phyloP scores from a whole-genome alignment of 2,888 invertebrate species.

The Nephrotoma flavescens region DNA sequence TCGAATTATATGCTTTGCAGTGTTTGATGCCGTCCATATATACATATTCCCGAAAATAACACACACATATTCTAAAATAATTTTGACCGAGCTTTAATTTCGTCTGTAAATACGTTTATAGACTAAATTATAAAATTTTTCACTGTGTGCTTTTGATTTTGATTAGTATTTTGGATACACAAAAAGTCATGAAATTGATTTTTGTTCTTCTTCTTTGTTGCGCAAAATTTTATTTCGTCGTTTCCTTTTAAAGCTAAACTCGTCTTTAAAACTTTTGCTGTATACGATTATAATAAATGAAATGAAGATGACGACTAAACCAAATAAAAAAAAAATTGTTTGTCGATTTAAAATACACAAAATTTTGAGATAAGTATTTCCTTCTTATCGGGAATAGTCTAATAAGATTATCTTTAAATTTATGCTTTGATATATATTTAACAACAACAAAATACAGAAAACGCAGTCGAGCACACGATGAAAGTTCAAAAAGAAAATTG shows the following conservation, averaged over 20 bases:
- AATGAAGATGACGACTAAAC: background rate
- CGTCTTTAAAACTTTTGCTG: background rate
- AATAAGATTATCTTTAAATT: background rate
- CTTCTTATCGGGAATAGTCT: background rate
- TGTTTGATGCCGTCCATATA: too few species aligned
- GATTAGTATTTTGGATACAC: too few species aligned
- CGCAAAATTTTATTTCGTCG: background rate
- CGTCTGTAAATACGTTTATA: too few species aligned
- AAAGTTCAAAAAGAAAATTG: background rate
- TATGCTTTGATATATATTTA: background rate
- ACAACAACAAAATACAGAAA: background rate
- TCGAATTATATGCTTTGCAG: too few species aligned
- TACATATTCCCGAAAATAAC: too few species aligned
- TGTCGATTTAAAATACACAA: background rate
- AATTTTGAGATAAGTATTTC: background rate
- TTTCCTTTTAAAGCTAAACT: background rate
- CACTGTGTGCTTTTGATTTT: too few species aligned
- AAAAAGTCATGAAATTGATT: too few species aligned
- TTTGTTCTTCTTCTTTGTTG: too few species aligned
- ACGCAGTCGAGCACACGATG: background rate
- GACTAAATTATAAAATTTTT: too few species aligned
- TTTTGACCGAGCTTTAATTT: too few species aligned
- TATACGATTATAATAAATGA: background rate
- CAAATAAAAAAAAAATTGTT: background rate
- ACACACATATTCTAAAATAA: too few species aligned